Evolutionary conservation across 1,140 invertebrate genomes (phyloP).

Genomic region (Anastrepha obliqua): DNA sequence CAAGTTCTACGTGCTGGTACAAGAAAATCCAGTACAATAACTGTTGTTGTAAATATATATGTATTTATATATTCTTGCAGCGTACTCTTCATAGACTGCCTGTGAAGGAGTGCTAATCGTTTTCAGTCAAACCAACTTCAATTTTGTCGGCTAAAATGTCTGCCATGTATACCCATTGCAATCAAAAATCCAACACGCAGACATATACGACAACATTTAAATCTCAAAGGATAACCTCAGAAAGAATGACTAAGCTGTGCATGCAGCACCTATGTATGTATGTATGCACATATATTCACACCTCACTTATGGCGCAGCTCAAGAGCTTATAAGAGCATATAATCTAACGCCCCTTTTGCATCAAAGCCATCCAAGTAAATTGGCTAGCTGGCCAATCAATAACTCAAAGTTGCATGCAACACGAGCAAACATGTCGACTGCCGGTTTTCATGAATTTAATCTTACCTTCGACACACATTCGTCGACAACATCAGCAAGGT

Average conservation of each 20-base stretch:
- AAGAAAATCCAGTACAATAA: too few relatives aligned
- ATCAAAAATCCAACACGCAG: not conserved
- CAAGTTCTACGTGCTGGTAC: too few relatives aligned
- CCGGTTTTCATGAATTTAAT: not conserved
- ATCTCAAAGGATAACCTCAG: not conserved
- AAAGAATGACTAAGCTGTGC: not conserved
- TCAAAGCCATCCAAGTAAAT: conserved; percentile 42
- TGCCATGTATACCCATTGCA: not conserved
- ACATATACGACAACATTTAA: not conserved
- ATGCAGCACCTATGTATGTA: not conserved
- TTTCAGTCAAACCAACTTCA: not conserved
- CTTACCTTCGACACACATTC: conserved; percentile 15
- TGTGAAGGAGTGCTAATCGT: not conserved
- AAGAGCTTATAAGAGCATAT: conserved; percentile 14
- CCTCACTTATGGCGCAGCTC: not conserved
- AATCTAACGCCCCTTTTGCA: not conserved
- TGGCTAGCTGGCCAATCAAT: conserved; percentile 12
- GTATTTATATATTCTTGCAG: too few relatives aligned
- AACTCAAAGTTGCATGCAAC: conserved; percentile 34
- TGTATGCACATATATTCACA: not conserved
- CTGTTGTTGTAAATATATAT: too few relatives aligned
- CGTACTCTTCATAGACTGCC: not conserved
- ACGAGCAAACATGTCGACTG: not conserved
- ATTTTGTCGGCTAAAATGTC: not conserved
- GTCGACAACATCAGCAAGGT: not conserved